These are phyloP conservation scores for Antigone vipio DNA, from an alignment of 2,113 vertebrate species.

Conservation along the genomic window DNA sequence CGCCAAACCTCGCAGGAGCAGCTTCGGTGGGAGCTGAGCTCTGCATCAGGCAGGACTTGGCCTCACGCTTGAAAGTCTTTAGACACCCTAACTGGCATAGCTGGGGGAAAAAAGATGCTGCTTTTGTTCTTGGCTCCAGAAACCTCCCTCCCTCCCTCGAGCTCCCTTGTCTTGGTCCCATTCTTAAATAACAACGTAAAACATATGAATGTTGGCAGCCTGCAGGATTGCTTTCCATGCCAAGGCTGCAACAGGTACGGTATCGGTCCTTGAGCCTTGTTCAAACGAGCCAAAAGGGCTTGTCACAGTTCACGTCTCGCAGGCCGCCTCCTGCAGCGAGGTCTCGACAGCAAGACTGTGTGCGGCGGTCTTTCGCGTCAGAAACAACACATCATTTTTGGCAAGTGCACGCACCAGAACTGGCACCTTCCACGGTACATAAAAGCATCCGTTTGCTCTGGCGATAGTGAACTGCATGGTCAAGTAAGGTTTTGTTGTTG, in stretches of 20 bases:
- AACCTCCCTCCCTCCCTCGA: background rate
- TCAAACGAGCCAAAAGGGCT: background rate
- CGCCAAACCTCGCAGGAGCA: background rate
- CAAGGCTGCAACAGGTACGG: background rate
- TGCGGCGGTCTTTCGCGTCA: background rate
- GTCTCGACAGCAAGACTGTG: background rate
- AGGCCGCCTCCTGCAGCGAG: background rate
- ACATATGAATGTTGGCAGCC: background rate
- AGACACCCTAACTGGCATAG: background rate
- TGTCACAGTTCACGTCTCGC: background rate
- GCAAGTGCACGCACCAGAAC: conserved; percentile 18
- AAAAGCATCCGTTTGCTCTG: background rate
- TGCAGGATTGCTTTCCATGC: background rate
- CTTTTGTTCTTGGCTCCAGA: conserved; percentile 71
- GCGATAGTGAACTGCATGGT: background rate
- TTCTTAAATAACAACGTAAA: conserved; percentile 31
- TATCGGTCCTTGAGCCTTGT: background rate
- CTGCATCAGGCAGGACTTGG: background rate
- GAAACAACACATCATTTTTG: background rate
- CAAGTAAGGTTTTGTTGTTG: background rate
- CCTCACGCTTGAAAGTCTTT: background rate
- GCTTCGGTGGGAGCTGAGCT: background rate
- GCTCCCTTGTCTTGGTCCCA: background rate
- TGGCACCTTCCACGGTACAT: background rate
- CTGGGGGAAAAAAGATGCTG: conserved; percentile 18